phyloP scores from a whole-genome alignment of 2,888 invertebrate species.

The Drosophila recens region DNA sequence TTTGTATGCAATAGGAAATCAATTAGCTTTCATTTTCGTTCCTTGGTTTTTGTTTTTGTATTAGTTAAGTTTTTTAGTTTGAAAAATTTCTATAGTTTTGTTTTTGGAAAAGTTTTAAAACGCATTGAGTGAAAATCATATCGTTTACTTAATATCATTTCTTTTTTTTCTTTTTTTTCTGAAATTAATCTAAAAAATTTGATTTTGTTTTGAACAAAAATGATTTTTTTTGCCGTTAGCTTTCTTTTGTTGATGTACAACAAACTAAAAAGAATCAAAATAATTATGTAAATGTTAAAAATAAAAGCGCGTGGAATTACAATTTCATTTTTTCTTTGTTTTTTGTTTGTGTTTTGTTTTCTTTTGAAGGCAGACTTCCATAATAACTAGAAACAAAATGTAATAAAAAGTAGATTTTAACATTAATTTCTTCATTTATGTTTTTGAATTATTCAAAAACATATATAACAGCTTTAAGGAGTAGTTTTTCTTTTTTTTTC shows the following conservation, averaged over 20 bases:
- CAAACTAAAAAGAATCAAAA: constrained; percentile 54
- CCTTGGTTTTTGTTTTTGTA: constrained; percentile 4
- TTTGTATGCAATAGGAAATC: constrained; percentile 78
- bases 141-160: constrained; percentile 65
- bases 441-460: constrained; percentile 27
- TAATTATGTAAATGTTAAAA: constrained; percentile 64
- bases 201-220: constrained; percentile 64
- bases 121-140: constrained; percentile 51
- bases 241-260: constrained; percentile 32
- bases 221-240: constrained; percentile 33
- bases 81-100: constrained; percentile 26
- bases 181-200: constrained; percentile 47
- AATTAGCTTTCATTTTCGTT: constrained; percentile 48
- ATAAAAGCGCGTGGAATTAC: constrained; percentile 79
- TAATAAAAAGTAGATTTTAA: constrained; percentile 42
- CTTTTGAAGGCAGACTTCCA: constrained; percentile 47
- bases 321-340: constrained; percentile 59
- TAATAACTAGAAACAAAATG: constrained; percentile 59
- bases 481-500: constrained; percentile 27
- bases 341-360: constrained; percentile 27
- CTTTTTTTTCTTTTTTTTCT: constrained; percentile 10
- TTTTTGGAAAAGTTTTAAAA: constrained; percentile 46
- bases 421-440: constrained; percentile 24
- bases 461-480: constrained; percentile 49
- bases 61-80: constrained; percentile 27